Base-by-base conservation (phyloP, 2,113 vertebrate genomes). In the Periophthalmus modestus region DNA sequence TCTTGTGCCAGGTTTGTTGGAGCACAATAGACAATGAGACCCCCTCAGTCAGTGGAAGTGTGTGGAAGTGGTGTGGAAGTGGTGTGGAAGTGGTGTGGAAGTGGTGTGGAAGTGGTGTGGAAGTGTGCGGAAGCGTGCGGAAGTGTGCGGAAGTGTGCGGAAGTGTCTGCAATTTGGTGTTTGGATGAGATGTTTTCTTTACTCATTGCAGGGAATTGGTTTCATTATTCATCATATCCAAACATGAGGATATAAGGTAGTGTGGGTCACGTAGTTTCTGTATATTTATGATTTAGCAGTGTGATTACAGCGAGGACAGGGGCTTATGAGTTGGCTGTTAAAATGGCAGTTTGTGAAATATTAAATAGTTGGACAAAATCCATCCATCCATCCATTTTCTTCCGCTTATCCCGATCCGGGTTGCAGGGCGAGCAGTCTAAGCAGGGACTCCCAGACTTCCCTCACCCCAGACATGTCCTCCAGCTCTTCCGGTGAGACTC, bases 21-120 rank as follows among this genome's bases (percentile, higher is more conserved):
- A 85, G 80, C 76, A 82, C 76, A 88, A 84, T 67, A 47, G 73
- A 83, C 87, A 87, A 90, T 86, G 85, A 88, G 89, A 89, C 75
- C 76, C 78, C 63, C 66, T 52, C 55, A 4, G 47, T 68, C 7
- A 11, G 39, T 39, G 36, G 5, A 39, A 39, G 5, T 39, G 36
- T 39, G 36, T 39, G 36, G 36, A 39, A 39, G 5, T 39, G n/a
- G 5, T 39, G 36, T 43, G 39, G 39, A 43, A 10, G 39, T 28
- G n/a, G 28, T 28, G 28, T 28, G 28, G 28, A 28, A 28, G 28
- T 28, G 28, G 5, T 39, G 36, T 43, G 39, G 39, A 43, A 10
- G 39, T 28, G n/a, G 28, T 28, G 28, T 28, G 28, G 28, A 28
- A 28, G 72, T 74, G 68, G 68, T 48, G 70, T 59, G 57, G 23